These are phyloP conservation scores for Syngnathus scovelli DNA, from an alignment of 2,113 vertebrate genomes.

Conservation along the genomic window DNA sequence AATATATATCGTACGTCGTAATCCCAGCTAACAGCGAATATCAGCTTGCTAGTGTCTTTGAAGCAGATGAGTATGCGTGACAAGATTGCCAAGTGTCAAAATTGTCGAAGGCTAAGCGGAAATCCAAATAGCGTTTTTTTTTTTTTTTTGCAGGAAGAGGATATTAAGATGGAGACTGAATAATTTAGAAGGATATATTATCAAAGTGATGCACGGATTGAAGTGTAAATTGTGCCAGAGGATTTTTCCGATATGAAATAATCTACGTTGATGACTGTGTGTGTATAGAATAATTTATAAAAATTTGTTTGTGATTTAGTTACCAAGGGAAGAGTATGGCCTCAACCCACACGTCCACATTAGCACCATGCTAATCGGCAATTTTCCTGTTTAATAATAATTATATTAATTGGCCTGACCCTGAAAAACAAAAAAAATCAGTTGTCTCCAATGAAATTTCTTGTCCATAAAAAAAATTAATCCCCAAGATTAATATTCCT, in stretches of 20 bases:
- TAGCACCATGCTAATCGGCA: no score
- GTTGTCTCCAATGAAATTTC: constrained; percentile 6
- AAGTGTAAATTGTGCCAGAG: neutral
- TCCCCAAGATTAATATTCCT: constrained; percentile 11
- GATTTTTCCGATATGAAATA: no score
- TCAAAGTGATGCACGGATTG: neutral
- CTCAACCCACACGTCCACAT: no score
- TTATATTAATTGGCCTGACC: no score
- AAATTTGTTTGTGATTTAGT: no score
- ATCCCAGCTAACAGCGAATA: neutral
- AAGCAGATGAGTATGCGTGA: neutral
- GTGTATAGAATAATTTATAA: no score
- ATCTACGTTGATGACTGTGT: no score
- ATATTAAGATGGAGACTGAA: neutral
- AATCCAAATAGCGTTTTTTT: neutral
- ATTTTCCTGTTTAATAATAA: no score
- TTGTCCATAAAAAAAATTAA: constrained; percentile 8
- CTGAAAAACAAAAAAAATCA: constrained; percentile 3
- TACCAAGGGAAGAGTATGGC: no score
- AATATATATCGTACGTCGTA: constrained; percentile 4
- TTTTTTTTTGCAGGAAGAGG: neutral
- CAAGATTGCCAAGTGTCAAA: neutral
- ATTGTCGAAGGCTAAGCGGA: neutral
- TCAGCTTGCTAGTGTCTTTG: constrained; percentile 7
- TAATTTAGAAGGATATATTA: neutral